Conservation (phyloP, 2,797 vertebrate genomes). For the Sciurus vulgaris region DNA sequence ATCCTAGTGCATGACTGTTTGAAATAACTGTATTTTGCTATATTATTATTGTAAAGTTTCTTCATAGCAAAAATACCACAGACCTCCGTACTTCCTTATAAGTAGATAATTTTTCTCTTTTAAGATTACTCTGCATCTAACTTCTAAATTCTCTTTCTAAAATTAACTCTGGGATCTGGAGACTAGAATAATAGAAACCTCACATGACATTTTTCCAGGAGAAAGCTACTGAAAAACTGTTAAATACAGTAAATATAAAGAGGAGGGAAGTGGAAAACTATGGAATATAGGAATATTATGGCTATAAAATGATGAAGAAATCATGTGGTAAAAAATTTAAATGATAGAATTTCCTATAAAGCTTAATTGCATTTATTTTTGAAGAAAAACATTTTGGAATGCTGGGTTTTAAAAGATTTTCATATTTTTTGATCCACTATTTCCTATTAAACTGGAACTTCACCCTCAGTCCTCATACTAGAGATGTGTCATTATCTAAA, state of each 20-base stretch:
- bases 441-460: conserved; percentile 16
- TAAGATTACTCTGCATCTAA: conserved; percentile 73
- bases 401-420: conserved; percentile 27
- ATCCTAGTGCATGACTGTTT: neutral
- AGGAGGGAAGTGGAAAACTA: conserved; percentile 56
- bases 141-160: conserved; percentile 80
- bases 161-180: conserved; percentile 82
- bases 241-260: conserved; percentile 73
- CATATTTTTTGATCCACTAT: conserved; percentile 34
- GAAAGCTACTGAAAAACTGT: conserved; percentile 71
- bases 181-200: conserved; percentile 81
- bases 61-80: conserved; percentile 38
- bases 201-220: conserved; percentile 77
- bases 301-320: conserved; percentile 58
- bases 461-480: neutral
- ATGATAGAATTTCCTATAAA: conserved; percentile 49
- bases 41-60: conserved; percentile 41
- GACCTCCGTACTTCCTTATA: conserved; percentile 66
- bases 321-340: conserved; percentile 51
- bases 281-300: conserved; percentile 49
- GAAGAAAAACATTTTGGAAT: conserved; percentile 51
- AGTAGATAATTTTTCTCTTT: conserved; percentile 74
- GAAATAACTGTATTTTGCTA: conserved; percentile 67
- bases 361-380: conserved; percentile 47
- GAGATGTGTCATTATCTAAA: conserved; percentile 77